A percentile compares a stretch with the other conserved stretches of the same genome.
These are phyloP conservation scores for Gambusia yucatana DNA, from an alignment of 2,797 vertebrate species.

Conservation along the genomic window DNA sequence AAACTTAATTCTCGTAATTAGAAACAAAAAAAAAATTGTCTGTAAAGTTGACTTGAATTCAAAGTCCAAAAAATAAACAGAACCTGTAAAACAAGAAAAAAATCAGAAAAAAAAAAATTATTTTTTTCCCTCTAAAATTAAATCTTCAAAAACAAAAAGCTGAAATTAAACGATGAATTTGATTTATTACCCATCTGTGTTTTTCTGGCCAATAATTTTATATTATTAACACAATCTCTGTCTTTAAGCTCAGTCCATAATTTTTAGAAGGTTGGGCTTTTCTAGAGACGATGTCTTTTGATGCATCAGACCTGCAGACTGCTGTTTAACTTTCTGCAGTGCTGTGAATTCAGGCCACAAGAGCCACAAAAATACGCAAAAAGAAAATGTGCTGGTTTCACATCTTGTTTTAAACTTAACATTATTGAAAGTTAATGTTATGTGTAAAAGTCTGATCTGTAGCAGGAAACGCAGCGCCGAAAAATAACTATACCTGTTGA, in stretches of 20 bases:
- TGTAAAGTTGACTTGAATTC: no score
- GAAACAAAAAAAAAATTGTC: no score
- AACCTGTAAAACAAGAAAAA: no score
- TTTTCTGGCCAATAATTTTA: neutral
- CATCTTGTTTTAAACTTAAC: neutral
- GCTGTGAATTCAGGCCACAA: neutral
- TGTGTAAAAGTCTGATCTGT: neutral
- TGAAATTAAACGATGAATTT: no score
- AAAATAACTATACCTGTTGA: neutral
- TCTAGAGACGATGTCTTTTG: neutral
- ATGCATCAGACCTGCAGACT: neutral
- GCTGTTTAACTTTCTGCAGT: neutral
- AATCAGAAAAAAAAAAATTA: accelerated
- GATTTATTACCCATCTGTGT: neutral
- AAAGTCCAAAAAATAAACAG: no score
- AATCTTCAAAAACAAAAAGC: no score
- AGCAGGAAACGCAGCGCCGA: neutral
- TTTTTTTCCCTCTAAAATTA: no score
- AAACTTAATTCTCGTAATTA: no score
- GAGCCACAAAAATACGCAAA: neutral
- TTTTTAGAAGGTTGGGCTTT: neutral
- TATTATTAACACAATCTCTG: neutral
- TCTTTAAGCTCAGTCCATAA: neutral
- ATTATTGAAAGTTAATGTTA: neutral
- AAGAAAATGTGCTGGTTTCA: neutral